phyloP scores from a whole-genome alignment of 1,140 invertebrate genomes.

The Conopomorpha cramerella region DNA sequence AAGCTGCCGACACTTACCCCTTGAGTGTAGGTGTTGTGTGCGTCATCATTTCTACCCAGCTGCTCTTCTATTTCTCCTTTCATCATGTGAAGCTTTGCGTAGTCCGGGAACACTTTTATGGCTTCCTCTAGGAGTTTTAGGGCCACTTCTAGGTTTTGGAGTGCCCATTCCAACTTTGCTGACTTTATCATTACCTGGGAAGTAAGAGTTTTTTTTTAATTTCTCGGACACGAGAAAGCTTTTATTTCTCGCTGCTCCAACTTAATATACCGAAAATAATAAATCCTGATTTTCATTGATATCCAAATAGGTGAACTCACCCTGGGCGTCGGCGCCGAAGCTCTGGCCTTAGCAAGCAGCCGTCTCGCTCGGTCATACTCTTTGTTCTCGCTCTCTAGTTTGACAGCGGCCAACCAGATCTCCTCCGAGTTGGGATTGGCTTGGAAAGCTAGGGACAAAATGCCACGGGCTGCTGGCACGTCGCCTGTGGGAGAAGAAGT shows the following conservation, averaged over 20 bases:
- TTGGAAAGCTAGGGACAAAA: slow-evolving; percentile 89
- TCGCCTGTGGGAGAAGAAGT: slow-evolving; percentile 78
- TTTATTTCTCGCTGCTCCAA: too few species aligned
- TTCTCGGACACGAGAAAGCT: too few species aligned
- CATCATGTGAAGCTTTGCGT: slow-evolving; percentile 98
- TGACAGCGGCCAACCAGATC: slow-evolving; percentile 99
- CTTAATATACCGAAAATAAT: too few species aligned
- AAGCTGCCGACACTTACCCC: too few species aligned
- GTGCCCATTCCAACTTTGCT: slow-evolving; percentile 96
- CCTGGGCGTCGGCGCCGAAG: slow-evolving; percentile 91
- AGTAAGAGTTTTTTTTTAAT: slow-evolving; percentile 2
- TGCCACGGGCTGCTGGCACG: slow-evolving; percentile 90
- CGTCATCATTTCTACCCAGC: slow-evolving; percentile 74
- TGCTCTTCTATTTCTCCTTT: slow-evolving; percentile 96
- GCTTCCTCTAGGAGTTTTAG: slow-evolving; percentile 87
- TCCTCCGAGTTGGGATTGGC: slow-evolving; percentile 99
- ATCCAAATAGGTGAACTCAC: too few species aligned
- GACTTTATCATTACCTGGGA: slow-evolving; percentile 96
- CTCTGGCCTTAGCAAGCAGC: slow-evolving; percentile 90
- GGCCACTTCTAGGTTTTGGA: slow-evolving; percentile 85
- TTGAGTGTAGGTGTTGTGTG: slow-evolving; percentile 85
- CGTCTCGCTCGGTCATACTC: slow-evolving; percentile 94
- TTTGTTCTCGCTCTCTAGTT: slow-evolving; percentile 97
- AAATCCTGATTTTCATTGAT: too few species aligned
- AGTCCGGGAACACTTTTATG: slow-evolving; percentile 87